Base-by-base conservation (phyloP, 2,113 vertebrate species). In the Bothrops jararaca region DNA sequence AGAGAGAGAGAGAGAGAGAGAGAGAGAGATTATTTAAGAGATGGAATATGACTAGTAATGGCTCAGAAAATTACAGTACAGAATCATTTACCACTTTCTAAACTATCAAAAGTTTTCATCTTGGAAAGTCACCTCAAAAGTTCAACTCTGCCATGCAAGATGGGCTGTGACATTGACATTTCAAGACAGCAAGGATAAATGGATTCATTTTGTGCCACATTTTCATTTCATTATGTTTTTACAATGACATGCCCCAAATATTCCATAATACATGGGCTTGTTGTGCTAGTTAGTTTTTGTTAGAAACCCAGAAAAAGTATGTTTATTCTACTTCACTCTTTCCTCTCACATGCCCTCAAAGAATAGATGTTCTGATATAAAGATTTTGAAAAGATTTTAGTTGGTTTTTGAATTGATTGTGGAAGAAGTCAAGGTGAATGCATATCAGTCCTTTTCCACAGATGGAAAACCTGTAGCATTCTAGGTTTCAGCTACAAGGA, bases 1-100 rank as follows among this genome's bases (percentile, higher is more conserved):
- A n/a, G n/a, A n/a, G 29, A 60, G 29, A 48, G 48, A 48, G 48
- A 48, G 7, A 48, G 45, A 57, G 12, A 85, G 48, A 57, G 69
- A 93, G 89, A 91, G 93, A 96, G 94, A 89, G 5, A 93, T 95
- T 88, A 90, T 53, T 89, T 94, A 95, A 93, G 91, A 94, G 92
- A 13, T 11, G 2, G 56, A 20, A 50, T 95, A 50, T 48, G 93
- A 95, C 1, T 89, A 58, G 86, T 91, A 96, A 96, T 4, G 45
- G 93, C 91, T 90, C 50, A 91, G 93, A 95, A 97, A 96, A 94
- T 94, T 94, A 93, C 34, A 93, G 95, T 93, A 93, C 93, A 93
- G 95, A 93, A 94, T 95, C 91, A 95, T 93, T 94, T 95, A 95
- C 48, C 88, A 93, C 58, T 90, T 93, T 48, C 90, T 90, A 94